Evolutionary conservation across 2,113 vertebrate genomes (phyloP), one percentile per base, ranked within the genome.

Genomic region (Callionymus lyra): DNA sequence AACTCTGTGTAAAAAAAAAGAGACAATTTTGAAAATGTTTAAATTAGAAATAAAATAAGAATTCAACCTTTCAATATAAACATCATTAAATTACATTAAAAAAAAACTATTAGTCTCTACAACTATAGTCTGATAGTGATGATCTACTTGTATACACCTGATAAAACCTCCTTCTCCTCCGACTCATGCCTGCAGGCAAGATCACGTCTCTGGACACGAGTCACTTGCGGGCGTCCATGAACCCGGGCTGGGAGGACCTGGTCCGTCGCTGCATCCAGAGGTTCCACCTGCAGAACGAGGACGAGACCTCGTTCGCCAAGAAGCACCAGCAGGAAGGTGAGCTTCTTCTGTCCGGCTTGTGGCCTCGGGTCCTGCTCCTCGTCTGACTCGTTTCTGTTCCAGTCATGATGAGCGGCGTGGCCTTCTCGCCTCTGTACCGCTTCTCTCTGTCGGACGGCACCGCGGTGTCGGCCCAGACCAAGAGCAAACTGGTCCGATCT

Each of bases 241-340:
- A 91, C 53, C 94, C 93, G 1, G 93, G 93, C 80, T 98, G 95
- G 95, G 95, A 98, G 70, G 95, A 98, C 73, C 82, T 98, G 80
- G 95, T 98, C 12, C 83, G 95, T 9, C 83, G 93, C 16, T 97
- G 93, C 82, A 97, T 98, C 65, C 92, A 96, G 77, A 89, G 88
- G 65, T 98, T 98, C 58, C 92, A 98, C 44, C 85, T 92, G 0
- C 92, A 92, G 68, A 94, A 88, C 0, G 94, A 98, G 11, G 91
- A 91, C 41, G 93, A 98, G 15, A 80, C 89, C 50, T 93, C 94
- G 16, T 93, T 89, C 8, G 93, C 93, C 50, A 98, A 95, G 77
- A 88, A 91, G 47, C 95, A 98, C 76, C 93, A 96, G 59, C 93
- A 98, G 46, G 95, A 98, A 70, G 94, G 95, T 96, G 69, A 79